Evolutionary conservation across 2,888 invertebrate genomes (phyloP), one percentile per base, ranked within the genome.

Genomic region (Campoplex nolae): DNA sequence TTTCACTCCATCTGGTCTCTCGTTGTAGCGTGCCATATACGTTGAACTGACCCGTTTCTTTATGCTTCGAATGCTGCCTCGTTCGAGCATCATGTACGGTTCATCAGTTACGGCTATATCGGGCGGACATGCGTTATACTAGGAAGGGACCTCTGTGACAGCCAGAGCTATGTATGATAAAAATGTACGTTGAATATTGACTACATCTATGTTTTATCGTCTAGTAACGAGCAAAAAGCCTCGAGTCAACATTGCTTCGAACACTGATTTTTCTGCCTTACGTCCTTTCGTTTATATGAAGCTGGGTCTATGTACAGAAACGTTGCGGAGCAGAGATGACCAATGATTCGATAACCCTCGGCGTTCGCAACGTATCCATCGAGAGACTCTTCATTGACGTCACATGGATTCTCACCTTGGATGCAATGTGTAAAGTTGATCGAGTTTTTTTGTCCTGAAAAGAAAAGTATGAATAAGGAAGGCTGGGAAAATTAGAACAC

Each of bases 11-110:
- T 74, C 73, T 65, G 65, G 16, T 32, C 28, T 32, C 32, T 62
- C 58, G 62, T 16, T 51, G 77, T 45, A 56, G 81, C 62, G 32
- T 58, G 32, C 38, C 35, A 51, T 42, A 23, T 16, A 48, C 18
- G 23, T 75, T 62, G 48, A 62, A 58, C 76, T 82, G 84, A 87
- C 85, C 83, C 76, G 81, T 85, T 89, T 87, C 88, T 90, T 90
- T 88, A 88, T 84, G 88, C 89, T 88, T 88, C 76, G 75, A 67
- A 80, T 73, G 86, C 6, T 51, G 87, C 87, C 80, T 84, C 86
- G 90, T 91, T 90, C 90, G 90, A 87, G 88, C 83, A 78, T 62
- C 62, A 62, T 80, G 83, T 79, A 89, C 88, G 90, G 89, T 89
- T 88, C 88, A 87, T 84, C 89, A 88, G 85, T 89, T 91, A 86